phyloP scores from a whole-genome alignment of 2,113 vertebrate species.

The Eudyptes chrysolophus region DNA sequence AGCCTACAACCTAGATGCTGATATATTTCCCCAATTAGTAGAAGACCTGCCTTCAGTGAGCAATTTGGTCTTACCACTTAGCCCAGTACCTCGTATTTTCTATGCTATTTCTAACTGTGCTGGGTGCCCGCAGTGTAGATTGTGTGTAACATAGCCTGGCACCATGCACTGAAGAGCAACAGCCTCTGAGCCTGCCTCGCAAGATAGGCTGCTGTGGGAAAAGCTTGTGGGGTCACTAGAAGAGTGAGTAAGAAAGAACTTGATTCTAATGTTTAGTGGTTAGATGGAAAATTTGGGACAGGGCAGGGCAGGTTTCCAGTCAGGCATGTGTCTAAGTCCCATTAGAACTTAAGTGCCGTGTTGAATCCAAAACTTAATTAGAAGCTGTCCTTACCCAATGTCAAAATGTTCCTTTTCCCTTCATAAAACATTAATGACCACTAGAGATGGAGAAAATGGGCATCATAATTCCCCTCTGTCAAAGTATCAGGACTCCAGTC shows the following conservation, averaged over 20 bases:
- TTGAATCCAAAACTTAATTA: constrained; percentile 19
- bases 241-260: neutral
- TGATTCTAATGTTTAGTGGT: neutral
- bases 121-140: neutral
- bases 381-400: constrained; percentile 37
- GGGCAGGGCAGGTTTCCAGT: constrained; percentile 10
- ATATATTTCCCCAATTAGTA: neutral
- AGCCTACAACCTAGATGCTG: neutral
- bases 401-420: constrained; percentile 42
- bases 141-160: neutral
- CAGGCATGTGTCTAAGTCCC: neutral
- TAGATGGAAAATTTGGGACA: neutral
- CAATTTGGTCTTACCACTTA: neutral
- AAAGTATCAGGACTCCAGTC: neutral
- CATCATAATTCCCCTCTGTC: neutral
- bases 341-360: constrained; percentile 32
- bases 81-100: neutral
- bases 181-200: neutral
- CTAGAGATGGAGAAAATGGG: constrained; percentile 22
- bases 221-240: neutral
- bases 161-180: neutral
- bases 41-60: neutral
- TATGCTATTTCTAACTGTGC: neutral
- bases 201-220: neutral
- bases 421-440: constrained; percentile 28